Conservation (phyloP, 2,113 vertebrate genomes). For the Osmerus eperlanus region DNA sequence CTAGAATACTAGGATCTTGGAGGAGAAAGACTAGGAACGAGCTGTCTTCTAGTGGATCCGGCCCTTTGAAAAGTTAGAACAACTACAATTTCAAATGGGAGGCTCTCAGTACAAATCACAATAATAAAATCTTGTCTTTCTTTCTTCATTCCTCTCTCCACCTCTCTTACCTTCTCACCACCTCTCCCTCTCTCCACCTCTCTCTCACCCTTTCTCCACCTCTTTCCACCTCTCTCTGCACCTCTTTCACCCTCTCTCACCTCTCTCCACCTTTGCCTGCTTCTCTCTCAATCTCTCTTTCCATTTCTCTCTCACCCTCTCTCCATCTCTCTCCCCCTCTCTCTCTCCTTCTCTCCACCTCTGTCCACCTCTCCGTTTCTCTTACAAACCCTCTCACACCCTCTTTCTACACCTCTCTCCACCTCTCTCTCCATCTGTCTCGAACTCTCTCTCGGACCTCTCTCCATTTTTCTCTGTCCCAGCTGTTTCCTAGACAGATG, state of each 20-base stretch:
- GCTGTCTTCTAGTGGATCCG: too few species aligned
- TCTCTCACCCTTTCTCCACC: not conserved
- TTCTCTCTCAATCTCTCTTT: not conserved
- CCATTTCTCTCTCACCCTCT: not conserved
- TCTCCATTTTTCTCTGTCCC: not conserved
- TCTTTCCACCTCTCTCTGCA: not conserved
- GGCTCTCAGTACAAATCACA: not conserved
- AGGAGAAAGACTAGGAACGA: too few species aligned
- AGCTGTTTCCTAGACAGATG: slow-evolving; percentile 26
- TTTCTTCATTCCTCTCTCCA: not conserved
- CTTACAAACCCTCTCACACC: not conserved
- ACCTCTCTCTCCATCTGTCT: not conserved
- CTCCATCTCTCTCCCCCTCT: not conserved
- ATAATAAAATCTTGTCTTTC: slow-evolving; percentile 6
- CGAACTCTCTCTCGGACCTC: not conserved
- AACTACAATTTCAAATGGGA: not conserved
- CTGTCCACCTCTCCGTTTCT: not conserved
- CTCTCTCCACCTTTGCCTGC: not conserved
- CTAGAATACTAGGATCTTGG: too few species aligned
- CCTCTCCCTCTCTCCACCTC: not conserved
- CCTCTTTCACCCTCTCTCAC: not conserved
- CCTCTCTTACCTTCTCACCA: not conserved
- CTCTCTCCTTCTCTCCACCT: not conserved
- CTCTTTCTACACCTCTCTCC: not conserved
- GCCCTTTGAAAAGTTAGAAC: slow-evolving; percentile 7